phyloP scores from a whole-genome alignment of 2,888 invertebrate genomes.

The Mythimna pallens region DNA sequence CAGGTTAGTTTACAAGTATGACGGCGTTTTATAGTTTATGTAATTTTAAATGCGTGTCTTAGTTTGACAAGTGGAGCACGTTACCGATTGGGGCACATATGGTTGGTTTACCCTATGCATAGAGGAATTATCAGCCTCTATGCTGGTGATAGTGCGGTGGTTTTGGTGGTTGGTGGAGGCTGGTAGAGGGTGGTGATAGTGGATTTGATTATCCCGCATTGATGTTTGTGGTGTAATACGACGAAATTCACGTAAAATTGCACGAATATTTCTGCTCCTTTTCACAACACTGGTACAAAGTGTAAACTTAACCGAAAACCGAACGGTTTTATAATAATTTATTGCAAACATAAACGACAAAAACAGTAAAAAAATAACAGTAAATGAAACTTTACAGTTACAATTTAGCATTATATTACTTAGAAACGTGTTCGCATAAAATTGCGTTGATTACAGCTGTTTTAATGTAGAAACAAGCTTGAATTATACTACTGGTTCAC shows the following conservation, averaged over 20 bases:
- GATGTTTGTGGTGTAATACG: neutral
- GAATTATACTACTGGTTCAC: conserved; percentile 61
- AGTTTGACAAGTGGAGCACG: too few species aligned
- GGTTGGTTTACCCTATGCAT: too few species aligned
- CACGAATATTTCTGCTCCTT: neutral
- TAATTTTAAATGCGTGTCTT: too few species aligned
- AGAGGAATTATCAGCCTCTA: too few species aligned
- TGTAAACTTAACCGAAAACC: neutral
- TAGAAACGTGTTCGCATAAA: conserved; percentile 55
- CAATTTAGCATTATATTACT: conserved; percentile 50
- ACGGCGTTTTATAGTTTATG: too few species aligned
- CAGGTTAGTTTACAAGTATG: too few species aligned
- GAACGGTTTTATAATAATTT: neutral
- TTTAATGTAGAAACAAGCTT: conserved; percentile 52
- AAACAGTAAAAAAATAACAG: conserved; percentile 1
- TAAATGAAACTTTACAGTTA: conserved; percentile 36
- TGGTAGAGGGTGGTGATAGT: too few species aligned
- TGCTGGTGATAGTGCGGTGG: too few species aligned
- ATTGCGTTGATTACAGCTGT: conserved; percentile 43
- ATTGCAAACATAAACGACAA: neutral
- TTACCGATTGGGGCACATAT: too few species aligned
- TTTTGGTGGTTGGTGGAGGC: too few species aligned
- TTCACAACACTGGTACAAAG: neutral
- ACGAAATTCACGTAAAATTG: neutral
- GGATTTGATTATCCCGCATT: too few species aligned